Base-by-base conservation (phyloP, 2,888 invertebrate genomes). In the Spisula subtruncata region DNA sequence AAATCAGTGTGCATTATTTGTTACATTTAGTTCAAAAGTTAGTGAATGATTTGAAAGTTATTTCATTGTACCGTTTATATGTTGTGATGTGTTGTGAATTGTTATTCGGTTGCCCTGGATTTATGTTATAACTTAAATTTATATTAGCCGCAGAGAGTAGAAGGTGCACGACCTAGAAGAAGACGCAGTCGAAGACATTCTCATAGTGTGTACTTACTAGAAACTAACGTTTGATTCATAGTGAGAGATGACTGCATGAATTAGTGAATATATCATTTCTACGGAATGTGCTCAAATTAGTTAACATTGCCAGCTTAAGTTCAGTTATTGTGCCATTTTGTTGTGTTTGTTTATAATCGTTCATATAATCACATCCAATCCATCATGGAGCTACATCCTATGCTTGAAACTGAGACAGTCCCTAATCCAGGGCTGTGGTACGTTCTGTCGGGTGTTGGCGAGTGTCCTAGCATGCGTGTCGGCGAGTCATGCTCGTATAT, bases 361-460 rank as follows among this genome's bases (percentile, higher is more conserved):
- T 41, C 41, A 41, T 41, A 35, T 60, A 25, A 29, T n/a, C 79
- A 51, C 20, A 84, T 84, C 48, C 46, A 46, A 75, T 56, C n/a
- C 32, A 91, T 48, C 8, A 96, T 96, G 96, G 96, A 96, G 94
- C 92, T 96, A 12, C 96, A 96, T 91, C 96, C 96, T 20, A 94
- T 96, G 86, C 92, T 96, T 25, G 96, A 96, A 48, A 83, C 85
- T 1, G 94, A 95, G 54, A 95, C 94, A 0, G 56, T 93, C n/a
- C 96, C 96, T 12, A 95, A 95, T 81, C 92, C 94, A 10, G 95
- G 94, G 25, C 93, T 96, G 56, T 97, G 96, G 96, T 96, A 96
- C 92, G 96, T 96, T 10, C 83, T 97, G 79, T 95, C 96, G 0
- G 94, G 96, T 2, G 46, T 94, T n/a, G 96, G 96, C 0, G 96